Percentiles rank a stretch among this genome's conserved stretches.
Evolutionary conservation across 2,797 vertebrate genomes (phyloP).

Genomic region (Geotrypetes seraphini): DNA sequence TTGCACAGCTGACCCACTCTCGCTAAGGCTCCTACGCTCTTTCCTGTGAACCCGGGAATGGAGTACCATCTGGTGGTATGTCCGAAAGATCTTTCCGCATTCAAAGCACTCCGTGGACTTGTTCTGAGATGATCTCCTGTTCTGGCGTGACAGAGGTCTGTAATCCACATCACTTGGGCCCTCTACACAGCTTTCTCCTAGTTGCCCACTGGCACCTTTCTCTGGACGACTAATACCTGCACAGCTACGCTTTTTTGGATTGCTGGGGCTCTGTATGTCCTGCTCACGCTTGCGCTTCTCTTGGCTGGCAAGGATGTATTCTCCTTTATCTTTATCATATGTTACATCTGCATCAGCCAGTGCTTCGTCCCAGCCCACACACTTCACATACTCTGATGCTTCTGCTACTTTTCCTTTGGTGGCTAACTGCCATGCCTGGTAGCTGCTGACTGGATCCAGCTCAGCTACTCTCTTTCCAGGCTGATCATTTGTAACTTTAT

Average conservation of each 20-base stretch:
- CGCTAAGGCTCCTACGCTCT: constrained; percentile 36
- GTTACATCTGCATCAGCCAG: constrained; percentile 64
- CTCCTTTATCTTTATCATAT: constrained; percentile 73
- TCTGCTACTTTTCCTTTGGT: constrained; percentile 83
- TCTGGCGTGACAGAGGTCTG: constrained; percentile 66
- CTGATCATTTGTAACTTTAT: constrained; percentile 28
- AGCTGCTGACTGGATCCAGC: constrained; percentile 87
- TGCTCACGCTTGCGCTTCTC: constrained; percentile 72
- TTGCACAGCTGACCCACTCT: constrained; percentile 20
- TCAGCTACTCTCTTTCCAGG: constrained; percentile 73
- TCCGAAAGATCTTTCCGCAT: constrained; percentile 89
- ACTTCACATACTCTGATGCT: constrained; percentile 71
- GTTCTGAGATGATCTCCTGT: constrained; percentile 55
- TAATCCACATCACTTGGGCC: constrained; percentile 67
- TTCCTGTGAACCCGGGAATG: constrained; percentile 84
- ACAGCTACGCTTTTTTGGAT: constrained; percentile 57
- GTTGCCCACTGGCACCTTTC: constrained; percentile 9
- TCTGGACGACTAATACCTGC: constrained; percentile 23
- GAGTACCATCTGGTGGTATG: constrained; percentile 86
- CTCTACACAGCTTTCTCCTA: constrained; percentile 48
- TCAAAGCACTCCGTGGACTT: constrained; percentile 86
- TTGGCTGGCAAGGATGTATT: constrained; percentile 72
- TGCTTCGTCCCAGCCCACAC: constrained; percentile 68
- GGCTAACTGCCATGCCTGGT: constrained; percentile 90
- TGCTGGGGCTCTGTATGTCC: constrained; percentile 47